These are phyloP conservation scores for Phoenicopterus ruber DNA, from an alignment of 2,113 vertebrate species.

Conservation along the genomic window DNA sequence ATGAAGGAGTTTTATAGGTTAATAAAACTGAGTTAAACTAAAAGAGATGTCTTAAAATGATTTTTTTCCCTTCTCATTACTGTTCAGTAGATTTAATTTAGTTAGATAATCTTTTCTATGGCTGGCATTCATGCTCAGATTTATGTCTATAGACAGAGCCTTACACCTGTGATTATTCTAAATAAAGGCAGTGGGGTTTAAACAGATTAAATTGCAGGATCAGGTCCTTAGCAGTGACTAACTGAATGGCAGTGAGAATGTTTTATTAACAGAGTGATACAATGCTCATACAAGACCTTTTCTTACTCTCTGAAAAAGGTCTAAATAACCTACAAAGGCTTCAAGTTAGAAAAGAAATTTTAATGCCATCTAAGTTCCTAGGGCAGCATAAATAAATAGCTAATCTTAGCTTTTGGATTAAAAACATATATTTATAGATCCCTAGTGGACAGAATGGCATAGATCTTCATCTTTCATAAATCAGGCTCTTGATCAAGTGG, in stretches of 20 bases:
- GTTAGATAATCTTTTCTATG: background rate
- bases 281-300: background rate
- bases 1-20: background rate
- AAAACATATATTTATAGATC: background rate
- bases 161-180: slow-evolving; percentile 13
- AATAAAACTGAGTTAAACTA: background rate
- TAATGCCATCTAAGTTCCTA: background rate
- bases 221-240: background rate
- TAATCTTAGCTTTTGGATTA: background rate
- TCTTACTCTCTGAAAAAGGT: background rate
- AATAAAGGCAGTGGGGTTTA: slow-evolving; percentile 7
- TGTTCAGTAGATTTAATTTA: slow-evolving; percentile 24
- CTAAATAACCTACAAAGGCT: background rate
- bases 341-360: background rate
- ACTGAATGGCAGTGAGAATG: background rate
- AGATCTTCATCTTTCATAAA: background rate
- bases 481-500: background rate
- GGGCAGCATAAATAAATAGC: background rate
- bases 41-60: background rate
- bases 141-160: background rate
- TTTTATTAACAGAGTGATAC: background rate
- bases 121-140: background rate
- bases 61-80: background rate
- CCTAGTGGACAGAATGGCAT: background rate
- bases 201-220: slow-evolving; percentile 23